Base-by-base conservation (phyloP, 2,888 invertebrate genomes). In the Ornithoptera alexandrae region DNA sequence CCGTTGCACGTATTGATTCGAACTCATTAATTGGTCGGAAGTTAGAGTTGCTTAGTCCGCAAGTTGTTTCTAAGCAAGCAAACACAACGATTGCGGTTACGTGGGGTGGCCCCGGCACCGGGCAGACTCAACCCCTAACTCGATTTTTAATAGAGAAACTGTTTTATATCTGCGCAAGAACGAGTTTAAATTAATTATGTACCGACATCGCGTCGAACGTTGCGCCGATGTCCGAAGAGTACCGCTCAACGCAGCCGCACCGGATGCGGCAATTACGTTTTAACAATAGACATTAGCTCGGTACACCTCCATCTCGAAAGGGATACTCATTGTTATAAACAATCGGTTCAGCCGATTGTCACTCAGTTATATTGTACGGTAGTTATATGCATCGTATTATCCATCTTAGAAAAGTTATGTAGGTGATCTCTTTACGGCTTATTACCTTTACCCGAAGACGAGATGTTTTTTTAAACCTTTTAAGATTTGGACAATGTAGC, bases 151-250 rank as follows among this genome's bases (percentile, higher is more conserved):
- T 70, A 70, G 66, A 70, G 62, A 63, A 62, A 70, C 70, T 67
- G 63, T 70, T 70, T 70, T 70, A 70, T 70, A 67, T 70, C 62
- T 36, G 66, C 22, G 62, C 70, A 78, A 79, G 80, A 79, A 78
- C 72, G 76, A 74, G 79, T 80, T 80, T 81, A 82, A 82, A 84
- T 83, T 83, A 83, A 84, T 84, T 83, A 84, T 77, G 79, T 74
- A 71, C 75, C 75, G 76, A 78, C 81, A 77, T 74, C 78, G 77
- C 76, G 78, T 77, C 80, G 80, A 79, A 80, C 77, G 66, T 10
- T 4, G 20, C 62, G 22, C n/a, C 17, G 65, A 62, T 15, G 62
- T 15, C 22, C 46, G 22, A 18, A 62, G 42, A 39, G 61, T 18
- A 17, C 15, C 12, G 8, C 18, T 22, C 22, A 1, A 22, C 22